Evolutionary conservation across 2,113 vertebrate species (phyloP).

Genomic region (Entosphenus tridentatus): DNA sequence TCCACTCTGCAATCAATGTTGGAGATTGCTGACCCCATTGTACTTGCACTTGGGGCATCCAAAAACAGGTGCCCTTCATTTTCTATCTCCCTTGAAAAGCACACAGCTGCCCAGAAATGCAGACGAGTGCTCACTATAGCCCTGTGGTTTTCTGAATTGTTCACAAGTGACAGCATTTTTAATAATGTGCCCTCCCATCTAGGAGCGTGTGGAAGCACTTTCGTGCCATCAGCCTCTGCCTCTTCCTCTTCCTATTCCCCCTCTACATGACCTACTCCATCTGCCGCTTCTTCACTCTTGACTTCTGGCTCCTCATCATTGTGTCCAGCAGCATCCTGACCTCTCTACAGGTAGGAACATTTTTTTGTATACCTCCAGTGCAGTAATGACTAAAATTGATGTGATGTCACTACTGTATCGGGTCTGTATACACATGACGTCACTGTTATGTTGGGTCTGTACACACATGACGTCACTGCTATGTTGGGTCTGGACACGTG

Average conservation of each 20-base stretch:
- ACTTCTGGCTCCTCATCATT: conserved; percentile 60
- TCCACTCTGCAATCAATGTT: conserved; percentile 61
- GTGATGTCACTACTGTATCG: too few species aligned
- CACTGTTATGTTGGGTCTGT: too few species aligned
- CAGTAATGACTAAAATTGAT: too few species aligned
- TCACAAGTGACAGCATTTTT: too few species aligned
- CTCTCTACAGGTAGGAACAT: conserved; percentile 33
- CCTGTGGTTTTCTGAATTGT: too few species aligned
- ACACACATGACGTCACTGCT: too few species aligned
- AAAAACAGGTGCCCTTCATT: conserved; percentile 30
- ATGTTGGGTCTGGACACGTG: too few species aligned
- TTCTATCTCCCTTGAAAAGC: neutral
- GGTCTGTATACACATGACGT: too few species aligned
- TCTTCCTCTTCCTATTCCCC: conserved; percentile 41
- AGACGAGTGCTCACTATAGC: too few species aligned
- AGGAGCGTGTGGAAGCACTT: conserved; percentile 52
- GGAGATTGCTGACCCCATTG: conserved; percentile 44
- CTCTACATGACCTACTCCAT: conserved; percentile 50
- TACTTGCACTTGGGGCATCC: conserved; percentile 41
- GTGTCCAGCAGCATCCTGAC: conserved; percentile 61
- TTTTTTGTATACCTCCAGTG: too few species aligned
- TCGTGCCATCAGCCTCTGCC: conserved; percentile 44
- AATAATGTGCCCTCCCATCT: neutral
- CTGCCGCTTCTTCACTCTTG: conserved; percentile 54
- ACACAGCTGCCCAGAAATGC: too few species aligned